Evolutionary conservation across 2,888 invertebrate species (phyloP).

Genomic region (Phytoseiulus persimilis): DNA sequence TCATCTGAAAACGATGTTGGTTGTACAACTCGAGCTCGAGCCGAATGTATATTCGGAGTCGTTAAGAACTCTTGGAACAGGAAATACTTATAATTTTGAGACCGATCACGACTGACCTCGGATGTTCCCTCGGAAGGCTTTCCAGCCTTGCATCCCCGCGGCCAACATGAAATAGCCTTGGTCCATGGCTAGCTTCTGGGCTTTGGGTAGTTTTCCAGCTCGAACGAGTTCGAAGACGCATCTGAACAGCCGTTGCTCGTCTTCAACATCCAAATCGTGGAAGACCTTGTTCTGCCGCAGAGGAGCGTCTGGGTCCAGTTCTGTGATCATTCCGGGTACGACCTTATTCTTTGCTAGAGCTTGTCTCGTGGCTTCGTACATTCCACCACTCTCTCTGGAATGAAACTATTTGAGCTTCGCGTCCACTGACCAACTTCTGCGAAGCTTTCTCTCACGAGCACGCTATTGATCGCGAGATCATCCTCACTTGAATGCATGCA

Average conservation of each 20-base stretch:
- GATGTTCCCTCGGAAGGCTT: constrained; percentile 16
- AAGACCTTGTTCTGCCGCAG: constrained; percentile 65
- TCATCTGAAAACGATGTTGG: neutral
- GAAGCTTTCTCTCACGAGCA: too few relatives aligned
- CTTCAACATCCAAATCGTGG: constrained; percentile 56
- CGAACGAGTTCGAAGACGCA: constrained; percentile 28
- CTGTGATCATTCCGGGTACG: constrained; percentile 55
- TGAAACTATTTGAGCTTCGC: neutral
- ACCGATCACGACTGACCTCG: neutral
- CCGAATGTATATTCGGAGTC: too few relatives aligned
- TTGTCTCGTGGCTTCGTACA: constrained; percentile 22
- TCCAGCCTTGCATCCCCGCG: constrained; percentile 33
- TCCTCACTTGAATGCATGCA: constrained; percentile 21
- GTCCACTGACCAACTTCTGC: neutral
- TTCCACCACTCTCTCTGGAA: constrained; percentile 10
- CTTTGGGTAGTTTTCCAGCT: constrained; percentile 15
- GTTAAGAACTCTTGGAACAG: too few relatives aligned
- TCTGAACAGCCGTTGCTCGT: constrained; percentile 13
- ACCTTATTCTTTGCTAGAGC: neutral
- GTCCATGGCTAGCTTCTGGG: constrained; percentile 26
- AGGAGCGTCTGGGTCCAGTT: constrained; percentile 81
- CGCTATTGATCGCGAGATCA: neutral
- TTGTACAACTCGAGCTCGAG: neutral
- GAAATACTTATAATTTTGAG: too few relatives aligned
- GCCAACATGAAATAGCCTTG: constrained; percentile 34